These are phyloP conservation scores for Enteromius mattozi DNA, from an alignment of 2,797 vertebrate genomes.

Conservation along the genomic window DNA sequence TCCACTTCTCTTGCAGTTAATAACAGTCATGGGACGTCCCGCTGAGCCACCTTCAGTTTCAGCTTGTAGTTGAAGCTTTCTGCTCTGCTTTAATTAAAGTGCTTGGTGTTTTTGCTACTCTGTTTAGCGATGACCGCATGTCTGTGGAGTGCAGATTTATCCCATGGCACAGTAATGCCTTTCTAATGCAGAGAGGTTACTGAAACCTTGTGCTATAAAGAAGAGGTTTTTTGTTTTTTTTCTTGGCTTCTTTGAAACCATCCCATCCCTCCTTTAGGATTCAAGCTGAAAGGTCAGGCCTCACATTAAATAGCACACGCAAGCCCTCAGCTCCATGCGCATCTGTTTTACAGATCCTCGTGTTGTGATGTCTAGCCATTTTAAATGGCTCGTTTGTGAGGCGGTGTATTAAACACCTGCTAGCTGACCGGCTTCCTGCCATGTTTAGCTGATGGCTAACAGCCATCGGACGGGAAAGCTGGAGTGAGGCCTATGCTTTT, in stretches of 20 bases:
- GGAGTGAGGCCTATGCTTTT: background rate
- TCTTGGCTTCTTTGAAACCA: constrained; percentile 20
- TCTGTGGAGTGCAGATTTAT: constrained; percentile 46
- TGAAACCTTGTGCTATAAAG: constrained; percentile 18
- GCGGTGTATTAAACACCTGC: constrained; percentile 47
- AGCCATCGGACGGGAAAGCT: constrained; percentile 28
- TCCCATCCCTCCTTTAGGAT: constrained; percentile 5
- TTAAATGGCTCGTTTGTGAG: constrained; percentile 43
- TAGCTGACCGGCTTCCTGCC: constrained; percentile 23
- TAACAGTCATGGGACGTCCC: constrained; percentile 62
- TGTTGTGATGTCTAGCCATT: constrained; percentile 59
- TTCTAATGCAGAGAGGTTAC: constrained; percentile 20
- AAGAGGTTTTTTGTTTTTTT: background rate
- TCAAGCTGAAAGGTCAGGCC: constrained; percentile 31
- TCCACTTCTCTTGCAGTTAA: constrained; percentile 57
- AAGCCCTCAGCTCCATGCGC: constrained; percentile 9
- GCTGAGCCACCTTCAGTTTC: constrained; percentile 66
- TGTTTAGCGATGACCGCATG: constrained; percentile 64
- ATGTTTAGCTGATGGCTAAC: constrained; percentile 22
- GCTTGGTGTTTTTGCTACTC: constrained; percentile 54
- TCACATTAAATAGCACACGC: constrained; percentile 26
- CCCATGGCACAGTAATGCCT: background rate
- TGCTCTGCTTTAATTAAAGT: constrained; percentile 61
- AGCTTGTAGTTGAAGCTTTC: constrained; percentile 54
- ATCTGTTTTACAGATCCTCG: constrained; percentile 55